Evolutionary conservation across 2,888 invertebrate genomes (phyloP).

Genomic region (Caenorhabditis japonica): DNA sequence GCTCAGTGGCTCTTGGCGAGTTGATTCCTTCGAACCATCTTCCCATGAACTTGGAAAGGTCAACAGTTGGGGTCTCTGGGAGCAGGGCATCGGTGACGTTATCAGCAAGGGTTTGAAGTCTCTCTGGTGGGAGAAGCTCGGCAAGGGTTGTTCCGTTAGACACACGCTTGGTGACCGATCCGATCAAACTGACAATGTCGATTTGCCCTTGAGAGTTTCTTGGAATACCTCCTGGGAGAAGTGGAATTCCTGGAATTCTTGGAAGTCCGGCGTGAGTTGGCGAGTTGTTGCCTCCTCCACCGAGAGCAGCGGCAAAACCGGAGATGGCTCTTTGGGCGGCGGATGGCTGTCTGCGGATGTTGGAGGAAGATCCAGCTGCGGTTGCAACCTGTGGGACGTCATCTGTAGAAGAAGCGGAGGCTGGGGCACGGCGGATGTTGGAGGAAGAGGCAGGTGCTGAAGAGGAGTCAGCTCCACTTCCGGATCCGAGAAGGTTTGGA

Average conservation of each 20-base stretch:
- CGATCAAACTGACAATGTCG: conserved; percentile 76
- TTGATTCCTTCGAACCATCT: conserved; percentile 77
- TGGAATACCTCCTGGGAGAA: conserved; percentile 76
- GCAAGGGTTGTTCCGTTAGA: conserved; percentile 77
- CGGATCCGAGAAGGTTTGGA: conserved; percentile 71
- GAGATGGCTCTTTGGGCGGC: conserved; percentile 79
- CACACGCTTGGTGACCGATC: conserved; percentile 76
- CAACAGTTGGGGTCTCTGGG: conserved; percentile 76
- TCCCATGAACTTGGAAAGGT: conserved; percentile 77
- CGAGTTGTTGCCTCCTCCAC: conserved; percentile 82
- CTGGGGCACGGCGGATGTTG: conserved; percentile 49
- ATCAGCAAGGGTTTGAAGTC: conserved; percentile 77
- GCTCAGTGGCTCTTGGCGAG: conserved; percentile 76
- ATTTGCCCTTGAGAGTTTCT: conserved; percentile 77
- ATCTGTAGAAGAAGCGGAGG: conserved; percentile 50
- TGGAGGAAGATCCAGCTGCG: conserved; percentile 47
- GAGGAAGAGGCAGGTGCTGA: conserved; percentile 39
- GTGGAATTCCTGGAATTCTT: conserved; percentile 76
- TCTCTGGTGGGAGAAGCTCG: conserved; percentile 77
- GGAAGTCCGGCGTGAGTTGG: conserved; percentile 77
- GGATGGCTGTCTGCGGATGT: conserved; percentile 75
- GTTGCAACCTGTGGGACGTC: conserved; percentile 55
- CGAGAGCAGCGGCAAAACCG: conserved; percentile 84
- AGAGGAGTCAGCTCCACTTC: conserved; percentile 28
- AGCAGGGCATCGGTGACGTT: conserved; percentile 77